A percentile compares a stretch with the other conserved stretches of the same genome.
Conservation (phyloP, 2,888 invertebrate genomes). For the Bruchidius siliquastri region DNA sequence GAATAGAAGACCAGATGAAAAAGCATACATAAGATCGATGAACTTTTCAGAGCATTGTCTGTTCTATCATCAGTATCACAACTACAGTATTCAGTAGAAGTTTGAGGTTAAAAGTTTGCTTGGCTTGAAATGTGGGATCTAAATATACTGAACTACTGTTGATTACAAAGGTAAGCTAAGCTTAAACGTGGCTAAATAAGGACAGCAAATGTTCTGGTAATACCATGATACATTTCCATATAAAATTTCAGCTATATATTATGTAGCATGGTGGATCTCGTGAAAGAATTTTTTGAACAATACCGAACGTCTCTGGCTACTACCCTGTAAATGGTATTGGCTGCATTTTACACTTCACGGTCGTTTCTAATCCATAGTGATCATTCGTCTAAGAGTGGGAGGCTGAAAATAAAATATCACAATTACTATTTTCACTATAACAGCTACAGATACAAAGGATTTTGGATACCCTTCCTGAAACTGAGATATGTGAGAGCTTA, state of each 20-base stretch:
- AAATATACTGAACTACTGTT: conserved; percentile 27
- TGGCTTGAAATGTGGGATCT: conserved; percentile 9
- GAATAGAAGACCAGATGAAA: neutral
- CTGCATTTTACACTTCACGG: conserved; percentile 13
- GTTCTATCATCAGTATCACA: neutral
- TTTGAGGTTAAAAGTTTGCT: neutral
- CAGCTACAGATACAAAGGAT: too few species aligned
- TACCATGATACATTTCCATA: conserved; percentile 28
- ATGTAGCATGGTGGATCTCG: conserved; percentile 20
- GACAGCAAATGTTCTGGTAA: conserved; percentile 29
- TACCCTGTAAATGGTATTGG: conserved; percentile 36
- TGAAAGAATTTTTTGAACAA: conserved; percentile 14
- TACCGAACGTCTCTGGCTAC: conserved; percentile 32
- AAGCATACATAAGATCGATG: neutral
- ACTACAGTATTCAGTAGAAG: neutral
- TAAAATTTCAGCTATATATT: conserved; percentile 9
- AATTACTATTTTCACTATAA: neutral
- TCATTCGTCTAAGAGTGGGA: neutral
- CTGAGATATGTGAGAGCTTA: too few species aligned
- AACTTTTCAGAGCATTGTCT: neutral
- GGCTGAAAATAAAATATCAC: neutral
- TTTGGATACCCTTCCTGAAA: too few species aligned
- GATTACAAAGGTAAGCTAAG: conserved; percentile 31
- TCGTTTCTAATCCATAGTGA: neutral
- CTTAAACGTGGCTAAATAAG: conserved; percentile 34